phyloP scores from a whole-genome alignment of 92 coral and sea anemone species.

The Actinostola sp. region DNA sequence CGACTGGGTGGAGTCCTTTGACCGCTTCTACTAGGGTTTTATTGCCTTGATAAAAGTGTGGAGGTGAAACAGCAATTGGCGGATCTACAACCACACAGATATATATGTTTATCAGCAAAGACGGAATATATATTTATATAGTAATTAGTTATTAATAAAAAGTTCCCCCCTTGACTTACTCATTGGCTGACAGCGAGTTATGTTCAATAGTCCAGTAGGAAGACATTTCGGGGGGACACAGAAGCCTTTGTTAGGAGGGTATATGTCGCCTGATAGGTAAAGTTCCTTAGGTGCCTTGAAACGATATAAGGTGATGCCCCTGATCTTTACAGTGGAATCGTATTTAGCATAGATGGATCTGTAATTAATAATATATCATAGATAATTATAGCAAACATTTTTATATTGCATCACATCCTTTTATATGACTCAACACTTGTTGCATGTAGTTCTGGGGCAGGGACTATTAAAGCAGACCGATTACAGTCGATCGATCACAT shows the following conservation, averaged over 20 bases:
- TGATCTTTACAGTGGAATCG: constrained; percentile 61
- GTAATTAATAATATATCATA: too few species aligned
- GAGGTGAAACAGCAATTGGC: constrained; percentile 83
- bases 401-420: too few species aligned
- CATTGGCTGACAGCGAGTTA: constrained; percentile 76
- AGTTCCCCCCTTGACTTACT: constrained; percentile 51
- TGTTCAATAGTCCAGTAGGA: constrained; percentile 77
- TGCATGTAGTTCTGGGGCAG: too few species aligned
- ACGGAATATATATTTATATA: too few species aligned
- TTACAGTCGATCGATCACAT: too few species aligned
- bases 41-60: constrained; percentile 91
- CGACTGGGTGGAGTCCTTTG: constrained; percentile 71
- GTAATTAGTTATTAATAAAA: not conserved
- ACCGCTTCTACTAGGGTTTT: constrained; percentile 61
- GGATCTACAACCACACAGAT: constrained; percentile 64
- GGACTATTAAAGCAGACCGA: too few species aligned
- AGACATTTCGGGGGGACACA: constrained; percentile 78
- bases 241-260: constrained; percentile 82
- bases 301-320: constrained; percentile 75
- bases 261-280: constrained; percentile 71
- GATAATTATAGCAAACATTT: too few species aligned
- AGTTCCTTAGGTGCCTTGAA: constrained; percentile 67
- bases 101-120: not conserved
- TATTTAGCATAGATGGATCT: constrained; percentile 77
- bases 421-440: too few species aligned